Base-by-base conservation (phyloP, 2,797 vertebrate species). In the Rhynchotus rufescens region DNA sequence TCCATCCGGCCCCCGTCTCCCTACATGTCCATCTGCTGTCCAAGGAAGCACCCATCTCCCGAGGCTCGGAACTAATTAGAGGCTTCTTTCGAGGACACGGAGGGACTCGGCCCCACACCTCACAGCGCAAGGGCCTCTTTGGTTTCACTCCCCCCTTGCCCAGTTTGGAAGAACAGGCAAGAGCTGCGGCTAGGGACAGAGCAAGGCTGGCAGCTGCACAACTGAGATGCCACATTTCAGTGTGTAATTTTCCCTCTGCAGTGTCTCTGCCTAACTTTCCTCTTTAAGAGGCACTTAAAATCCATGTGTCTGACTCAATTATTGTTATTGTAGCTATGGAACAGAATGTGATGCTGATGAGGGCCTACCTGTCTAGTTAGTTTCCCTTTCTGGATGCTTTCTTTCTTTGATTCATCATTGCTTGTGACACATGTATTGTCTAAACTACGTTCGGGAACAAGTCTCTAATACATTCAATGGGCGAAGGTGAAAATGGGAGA, bases 281-380 rank as follows among this genome's bases (percentile, higher is more conserved):
- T 92, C 95, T 96, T 96, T 89, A 96, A 93, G 96, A 96, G 84
- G 84, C 76, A 88, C 91, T 97, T 95, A 96, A 95, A 96, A 96
- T 95, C 88, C 87, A 85, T 67, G 90, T 97, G 97, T 97, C 97
- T 97, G 86, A 77, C 73, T 96, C 95, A 95, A 96, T 97, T 97
- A 97, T 26, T 93, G 93, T 92, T 95, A 76, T 68, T 62, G 84
- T 87, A 93, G 83, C 85, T 83, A 60, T 3, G 68, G 80, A 72
- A 28, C 26, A 94, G 82, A 85, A 85, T 87, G 90, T 89, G 93
- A 94, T 94, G 88, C 75, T 96, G 95, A 97, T 95, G 90, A 96
- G 93, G 89, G 84, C 66, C 84, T 95, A 86, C 95, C 97, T 97
- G 95, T 95, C 96, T 96, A 92, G 95, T 94, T 97, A 94, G 80